A percentile compares a stretch with the other conserved stretches of the same genome.
Evolutionary conservation across 2,113 vertebrate genomes (phyloP).

Genomic region (Dascyllus trimaculatus): DNA sequence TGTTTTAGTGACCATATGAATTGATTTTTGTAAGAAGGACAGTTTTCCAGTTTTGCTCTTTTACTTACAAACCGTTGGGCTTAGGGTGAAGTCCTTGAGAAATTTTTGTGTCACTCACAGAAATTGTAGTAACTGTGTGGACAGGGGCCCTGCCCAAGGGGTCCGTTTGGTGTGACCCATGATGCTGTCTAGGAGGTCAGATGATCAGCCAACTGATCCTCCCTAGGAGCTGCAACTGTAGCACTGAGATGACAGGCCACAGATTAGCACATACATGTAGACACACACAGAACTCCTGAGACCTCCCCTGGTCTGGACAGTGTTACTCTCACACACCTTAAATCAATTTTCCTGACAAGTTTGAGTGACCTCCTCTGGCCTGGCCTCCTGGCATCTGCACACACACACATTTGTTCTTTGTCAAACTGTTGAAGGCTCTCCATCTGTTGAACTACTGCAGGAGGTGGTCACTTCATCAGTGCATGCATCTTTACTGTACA

Average conservation of each 20-base stretch:
- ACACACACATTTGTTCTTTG: slow-evolving; percentile 6
- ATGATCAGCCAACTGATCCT: slow-evolving; percentile 70
- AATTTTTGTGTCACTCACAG: background rate
- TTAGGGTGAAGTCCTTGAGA: background rate
- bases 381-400: slow-evolving; percentile 27
- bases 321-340: slow-evolving; percentile 52
- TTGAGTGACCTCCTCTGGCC: slow-evolving; percentile 45
- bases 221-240: slow-evolving; percentile 76
- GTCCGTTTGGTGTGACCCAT: slow-evolving; percentile 41
- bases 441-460: slow-evolving; percentile 47
- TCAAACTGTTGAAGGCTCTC: slow-evolving; percentile 35
- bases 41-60: background rate
- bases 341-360: slow-evolving; percentile 51
- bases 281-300: slow-evolving; percentile 10
- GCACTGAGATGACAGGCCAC: slow-evolving; percentile 64
- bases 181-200: slow-evolving; percentile 53
- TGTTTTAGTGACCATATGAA: background rate
- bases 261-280: slow-evolving; percentile 50
- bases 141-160: background rate
- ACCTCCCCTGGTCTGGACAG: slow-evolving; percentile 55
- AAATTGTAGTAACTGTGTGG: background rate
- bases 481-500: slow-evolving; percentile 19
- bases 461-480: slow-evolving; percentile 55
- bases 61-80: no score
- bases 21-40: background rate